Conservation (phyloP, 1,140 invertebrate genomes). For the Heterodera schachtii region DNA sequence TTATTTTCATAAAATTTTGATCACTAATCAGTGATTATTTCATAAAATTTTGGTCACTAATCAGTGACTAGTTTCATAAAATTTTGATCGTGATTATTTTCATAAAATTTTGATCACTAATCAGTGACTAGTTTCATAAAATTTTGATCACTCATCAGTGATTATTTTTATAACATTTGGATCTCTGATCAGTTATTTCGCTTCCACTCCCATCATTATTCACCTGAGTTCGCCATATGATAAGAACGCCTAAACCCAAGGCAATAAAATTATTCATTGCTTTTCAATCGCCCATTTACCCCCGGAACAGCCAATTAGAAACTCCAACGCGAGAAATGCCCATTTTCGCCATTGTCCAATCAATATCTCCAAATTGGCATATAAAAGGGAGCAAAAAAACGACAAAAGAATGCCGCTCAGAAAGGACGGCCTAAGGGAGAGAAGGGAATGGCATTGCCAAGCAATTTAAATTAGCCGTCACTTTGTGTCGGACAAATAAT, state of each 20-base stretch:
- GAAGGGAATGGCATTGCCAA: background rate
- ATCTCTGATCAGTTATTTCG: no score
- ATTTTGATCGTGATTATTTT: no score
- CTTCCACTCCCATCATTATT: no score
- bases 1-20: no score
- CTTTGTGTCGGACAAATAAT: slow-evolving; percentile 27
- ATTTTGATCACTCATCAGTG: no score
- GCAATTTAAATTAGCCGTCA: background rate
- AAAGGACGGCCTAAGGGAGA: slow-evolving; percentile 11
- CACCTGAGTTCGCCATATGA: slow-evolving; percentile 6
- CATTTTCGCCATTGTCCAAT: background rate
- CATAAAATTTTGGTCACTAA: no score
- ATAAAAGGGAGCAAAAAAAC: slow-evolving; percentile 1
- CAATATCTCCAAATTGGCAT: slow-evolving; percentile 21
- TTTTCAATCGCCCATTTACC: background rate
- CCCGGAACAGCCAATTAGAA: background rate
- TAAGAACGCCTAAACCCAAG: background rate
- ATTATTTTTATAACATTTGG: no score
- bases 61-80: no score
- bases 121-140: no score
- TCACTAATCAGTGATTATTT: no score
- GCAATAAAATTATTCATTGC: background rate
- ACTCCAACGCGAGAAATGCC: slow-evolving; percentile 13
- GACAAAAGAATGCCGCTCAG: background rate
- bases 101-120: no score